phyloP scores from a whole-genome alignment of 2,113 vertebrate species.

The Nerophis lumbriciformis region DNA sequence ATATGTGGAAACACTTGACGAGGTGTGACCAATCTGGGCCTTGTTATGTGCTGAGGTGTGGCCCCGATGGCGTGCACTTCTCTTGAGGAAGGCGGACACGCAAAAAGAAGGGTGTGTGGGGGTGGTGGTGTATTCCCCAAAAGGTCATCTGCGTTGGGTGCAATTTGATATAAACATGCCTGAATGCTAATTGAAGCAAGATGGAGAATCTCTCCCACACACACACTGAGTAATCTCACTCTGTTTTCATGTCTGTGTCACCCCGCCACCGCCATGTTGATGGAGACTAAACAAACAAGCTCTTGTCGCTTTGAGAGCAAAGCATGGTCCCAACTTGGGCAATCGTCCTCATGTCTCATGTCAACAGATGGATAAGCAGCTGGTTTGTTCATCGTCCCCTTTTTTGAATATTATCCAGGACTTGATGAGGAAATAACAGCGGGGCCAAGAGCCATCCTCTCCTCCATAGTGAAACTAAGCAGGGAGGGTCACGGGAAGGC shows the following conservation, averaged over 20 bases:
- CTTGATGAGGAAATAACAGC: constrained; percentile 36
- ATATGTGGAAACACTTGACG: constrained; percentile 18
- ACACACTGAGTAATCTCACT: background rate
- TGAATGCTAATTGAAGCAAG: constrained; percentile 63
- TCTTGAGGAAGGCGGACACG: constrained; percentile 7
- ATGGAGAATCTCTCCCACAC: constrained; percentile 56
- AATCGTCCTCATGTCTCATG: background rate
- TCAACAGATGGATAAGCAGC: too few species aligned
- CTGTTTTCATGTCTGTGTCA: constrained; percentile 20
- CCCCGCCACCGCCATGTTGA: constrained; percentile 34
- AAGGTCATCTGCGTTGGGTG: constrained; percentile 43
- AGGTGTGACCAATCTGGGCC: constrained; percentile 48
- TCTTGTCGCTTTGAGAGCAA: constrained; percentile 28
- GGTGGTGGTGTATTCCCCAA: constrained; percentile 34
- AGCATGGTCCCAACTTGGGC: constrained; percentile 26
- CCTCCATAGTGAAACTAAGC: constrained; percentile 34
- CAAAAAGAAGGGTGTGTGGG: background rate
- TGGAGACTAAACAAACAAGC: constrained; percentile 52
- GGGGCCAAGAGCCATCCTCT: constrained; percentile 24
- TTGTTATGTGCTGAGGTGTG: constrained; percentile 37
- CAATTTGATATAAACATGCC: constrained; percentile 55
- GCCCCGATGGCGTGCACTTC: constrained; percentile 31
- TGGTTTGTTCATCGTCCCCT: too few species aligned
- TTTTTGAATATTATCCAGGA: too few species aligned
- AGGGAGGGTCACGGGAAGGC: constrained; percentile 61